Base-by-base conservation (phyloP, 2,888 invertebrate genomes). In the Drosophila neutralis region DNA sequence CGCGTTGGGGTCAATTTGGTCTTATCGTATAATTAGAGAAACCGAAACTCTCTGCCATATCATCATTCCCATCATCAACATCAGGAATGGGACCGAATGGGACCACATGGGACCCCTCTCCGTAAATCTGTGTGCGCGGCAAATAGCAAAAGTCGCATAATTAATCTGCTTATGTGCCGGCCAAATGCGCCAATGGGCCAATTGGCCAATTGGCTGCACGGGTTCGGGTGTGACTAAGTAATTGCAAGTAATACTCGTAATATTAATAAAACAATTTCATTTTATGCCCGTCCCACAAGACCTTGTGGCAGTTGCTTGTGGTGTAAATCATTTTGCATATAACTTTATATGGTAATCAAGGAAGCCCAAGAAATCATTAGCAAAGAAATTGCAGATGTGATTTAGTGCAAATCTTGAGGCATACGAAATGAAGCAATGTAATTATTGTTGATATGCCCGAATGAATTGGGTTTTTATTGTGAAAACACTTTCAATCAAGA, bases 21-120 rank as follows among this genome's bases (percentile, higher is more conserved):
- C 83, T 89, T 87, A 87, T 87, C 89, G 89, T 73, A 77, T 89
- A 89, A 87, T 89, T 87, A 89, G 83, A 80, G 78, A 52, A 62
- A 54, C 52, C 53, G 29, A 40, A 68, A 60, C 52, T 31, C 56
- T 51, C 59, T 15, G 4, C n/a, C 31, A 38, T 49, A 36, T 49
- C 65, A n/a, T 4, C n/a, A 15, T n/a, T 24, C n/a, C 2, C 66
- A 59, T 54, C 69, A 53, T 24, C 31, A 29, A 42, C 64, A 5
- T 5, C 21, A 76, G 67, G 63, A 73, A 64, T 69, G 56, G 13
- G 13, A 36, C 15, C 15, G 15, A 15, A 36, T 36, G 36, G 66
- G 58, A 69, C 73, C 85, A 82, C 87, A 83, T 85, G 81, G 63
- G 81, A 77, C 56, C 53, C 53, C 36, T 31, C 13, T 13, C 36